Conservation (phyloP, 2,113 vertebrate genomes). For the Laterallus jamaicensis region DNA sequence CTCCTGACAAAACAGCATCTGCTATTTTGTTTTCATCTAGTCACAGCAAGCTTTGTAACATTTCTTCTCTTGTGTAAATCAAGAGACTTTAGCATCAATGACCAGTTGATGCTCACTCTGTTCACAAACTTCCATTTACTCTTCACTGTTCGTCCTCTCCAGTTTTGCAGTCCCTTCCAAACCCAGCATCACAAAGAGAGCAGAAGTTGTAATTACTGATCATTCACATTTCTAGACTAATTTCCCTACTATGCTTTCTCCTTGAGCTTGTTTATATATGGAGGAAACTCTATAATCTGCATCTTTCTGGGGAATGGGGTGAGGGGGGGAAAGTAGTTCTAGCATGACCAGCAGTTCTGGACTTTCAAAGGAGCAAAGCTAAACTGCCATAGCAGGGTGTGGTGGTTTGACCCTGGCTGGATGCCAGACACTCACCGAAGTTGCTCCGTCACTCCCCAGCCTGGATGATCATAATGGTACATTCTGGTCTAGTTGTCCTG, state of each 20-base stretch:
- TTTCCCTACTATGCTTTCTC: background rate
- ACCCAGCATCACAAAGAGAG: background rate
- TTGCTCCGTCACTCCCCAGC: too few relatives aligned
- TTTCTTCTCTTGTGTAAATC: background rate
- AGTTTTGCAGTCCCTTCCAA: background rate
- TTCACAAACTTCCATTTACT: background rate
- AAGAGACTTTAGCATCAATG: background rate
- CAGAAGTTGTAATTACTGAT: background rate
- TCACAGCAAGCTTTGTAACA: background rate
- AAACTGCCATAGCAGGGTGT: rapidly evolving
- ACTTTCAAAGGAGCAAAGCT: background rate
- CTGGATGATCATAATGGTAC: background rate
- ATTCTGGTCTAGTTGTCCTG: background rate
- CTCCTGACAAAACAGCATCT: background rate
- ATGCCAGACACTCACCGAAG: too few relatives aligned
- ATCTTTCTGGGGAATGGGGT: background rate
- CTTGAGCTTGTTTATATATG: background rate
- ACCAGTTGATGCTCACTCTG: background rate
- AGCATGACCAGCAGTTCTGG: background rate
- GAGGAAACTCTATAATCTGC: background rate
- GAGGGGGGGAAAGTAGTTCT: background rate
- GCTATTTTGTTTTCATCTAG: background rate
- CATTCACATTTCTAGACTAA: background rate
- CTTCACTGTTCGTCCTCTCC: background rate
- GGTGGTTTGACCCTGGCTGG: too few relatives aligned